Evolutionary conservation across 2,113 vertebrate species (phyloP), one percentile per base, ranked within the genome.

Genomic region (Lophochroa leadbeateri): DNA sequence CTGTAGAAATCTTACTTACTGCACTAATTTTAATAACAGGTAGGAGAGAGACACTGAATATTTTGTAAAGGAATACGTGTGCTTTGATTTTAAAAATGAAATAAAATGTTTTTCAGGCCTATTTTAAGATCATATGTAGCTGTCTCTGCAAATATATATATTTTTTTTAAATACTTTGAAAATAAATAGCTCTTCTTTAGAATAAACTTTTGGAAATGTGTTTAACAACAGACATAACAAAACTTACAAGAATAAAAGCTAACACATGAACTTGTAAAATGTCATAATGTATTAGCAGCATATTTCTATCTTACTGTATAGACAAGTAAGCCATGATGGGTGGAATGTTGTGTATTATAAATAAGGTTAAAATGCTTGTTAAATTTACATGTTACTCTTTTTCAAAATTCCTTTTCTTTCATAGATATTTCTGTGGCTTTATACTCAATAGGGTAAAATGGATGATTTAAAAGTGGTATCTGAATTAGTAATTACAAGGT

Each of bases 1-100:
- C 97, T 99, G 99, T 98, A 99, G 99, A 97, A 99, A 99, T 95
- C 99, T 99, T 88, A 96, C 97, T 87, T 99, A 99, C 98, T 99
- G 99, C 97, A 99, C 99, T 97, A 99, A 99, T 98, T 99, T 99
- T 98, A 99, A 99, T 98, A 99, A 99, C 98, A 99, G 99, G 99
- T 99, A 97, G 95, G 96, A 97, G 84, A 92, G 91, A 91, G 68
- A 86, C 89, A 94, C 78, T 97, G 46, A 92, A 85, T 96, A 76
- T 92, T 96, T 90, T 96, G 68, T 85, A 96, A 90, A 94, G 86
- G 86, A 88, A 88, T 95, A 92, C 74, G 82, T 83, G 58, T 96
- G 60, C 71, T 96, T 96, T 96, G 82, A 80, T 57, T 94, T 72
- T 19, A 58, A 92, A 90, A 88, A 20, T 76, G 58, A 70, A 91